Percentiles rank a stretch among this genome's conserved stretches.
These are phyloP conservation scores for Diorhabda elongata DNA, from an alignment of 1,140 invertebrate genomes.

Conservation along the genomic window DNA sequence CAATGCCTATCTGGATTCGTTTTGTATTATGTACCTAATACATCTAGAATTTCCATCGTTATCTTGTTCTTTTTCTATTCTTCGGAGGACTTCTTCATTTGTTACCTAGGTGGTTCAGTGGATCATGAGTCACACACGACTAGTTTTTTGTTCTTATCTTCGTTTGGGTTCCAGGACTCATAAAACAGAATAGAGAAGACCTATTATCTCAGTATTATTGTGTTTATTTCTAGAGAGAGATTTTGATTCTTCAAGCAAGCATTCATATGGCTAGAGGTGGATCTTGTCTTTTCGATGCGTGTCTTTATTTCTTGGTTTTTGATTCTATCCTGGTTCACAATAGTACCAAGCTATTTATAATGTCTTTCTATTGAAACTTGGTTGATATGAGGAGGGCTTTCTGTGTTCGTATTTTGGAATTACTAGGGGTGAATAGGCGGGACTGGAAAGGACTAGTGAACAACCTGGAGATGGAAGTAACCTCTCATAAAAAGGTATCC, in stretches of 20 bases:
- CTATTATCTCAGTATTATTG: background rate
- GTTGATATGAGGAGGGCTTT: too few relatives aligned
- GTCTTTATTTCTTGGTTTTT: too few relatives aligned
- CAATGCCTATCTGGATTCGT: too few relatives aligned
- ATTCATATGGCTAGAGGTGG: background rate
- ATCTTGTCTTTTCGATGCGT: background rate
- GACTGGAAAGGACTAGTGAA: too few relatives aligned
- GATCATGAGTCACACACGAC: background rate
- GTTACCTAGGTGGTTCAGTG: background rate
- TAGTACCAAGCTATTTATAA: too few relatives aligned
- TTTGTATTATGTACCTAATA: too few relatives aligned
- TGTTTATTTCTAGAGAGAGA: background rate
- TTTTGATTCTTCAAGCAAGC: background rate
- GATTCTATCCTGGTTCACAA: too few relatives aligned
- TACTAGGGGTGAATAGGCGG: too few relatives aligned
- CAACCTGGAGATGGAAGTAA: too few relatives aligned
- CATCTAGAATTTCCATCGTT: background rate
- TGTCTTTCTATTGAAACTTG: too few relatives aligned
- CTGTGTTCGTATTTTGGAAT: too few relatives aligned
- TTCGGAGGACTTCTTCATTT: background rate
- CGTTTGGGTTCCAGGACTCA: background rate
- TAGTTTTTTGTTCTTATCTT: background rate
- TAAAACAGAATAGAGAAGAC: background rate
- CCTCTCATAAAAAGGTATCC: too few relatives aligned
- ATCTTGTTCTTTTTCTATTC: background rate